Percentiles rank a stretch among this genome's conserved stretches.
Evolutionary conservation across 2,797 vertebrate species (phyloP).

Genomic region (Sebastolobus altivelis): DNA sequence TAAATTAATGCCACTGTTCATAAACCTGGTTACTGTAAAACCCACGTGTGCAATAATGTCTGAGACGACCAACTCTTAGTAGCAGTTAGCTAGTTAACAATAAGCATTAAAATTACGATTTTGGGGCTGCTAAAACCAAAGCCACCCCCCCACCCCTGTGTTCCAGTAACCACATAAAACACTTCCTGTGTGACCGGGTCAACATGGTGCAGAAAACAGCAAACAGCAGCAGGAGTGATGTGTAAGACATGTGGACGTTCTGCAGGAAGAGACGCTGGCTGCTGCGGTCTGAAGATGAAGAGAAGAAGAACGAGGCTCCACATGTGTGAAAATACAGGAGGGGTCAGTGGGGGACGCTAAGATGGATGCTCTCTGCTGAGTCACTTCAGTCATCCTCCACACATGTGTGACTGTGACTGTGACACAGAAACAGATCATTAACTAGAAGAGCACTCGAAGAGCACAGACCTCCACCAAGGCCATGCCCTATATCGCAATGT

Average conservation of each 20-base stretch:
- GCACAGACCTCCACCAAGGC: neutral
- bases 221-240: constrained; percentile 8
- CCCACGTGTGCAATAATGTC: too few species aligned
- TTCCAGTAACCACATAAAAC: constrained; percentile 61
- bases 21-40: neutral
- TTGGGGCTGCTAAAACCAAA: neutral
- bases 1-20: neutral
- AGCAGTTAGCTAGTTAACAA: too few species aligned
- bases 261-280: constrained; percentile 36
- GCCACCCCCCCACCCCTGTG: neutral
- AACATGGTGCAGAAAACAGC: neutral
- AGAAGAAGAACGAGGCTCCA: constrained; percentile 42
- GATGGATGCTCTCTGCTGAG: constrained; percentile 39
- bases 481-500: neutral
- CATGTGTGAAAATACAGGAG: constrained; percentile 33
- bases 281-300: constrained; percentile 58
- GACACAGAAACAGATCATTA: neutral
- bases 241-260: constrained; percentile 34
- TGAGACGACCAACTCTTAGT: too few species aligned
- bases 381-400: constrained; percentile 44
- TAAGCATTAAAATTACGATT: too few species aligned
- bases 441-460: neutral
- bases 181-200: constrained; percentile 23
- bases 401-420: constrained; percentile 9
- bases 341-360: neutral